These are phyloP conservation scores for Ormyrus thymus DNA, from an alignment of 2,888 invertebrate genomes.

Conservation along the genomic window DNA sequence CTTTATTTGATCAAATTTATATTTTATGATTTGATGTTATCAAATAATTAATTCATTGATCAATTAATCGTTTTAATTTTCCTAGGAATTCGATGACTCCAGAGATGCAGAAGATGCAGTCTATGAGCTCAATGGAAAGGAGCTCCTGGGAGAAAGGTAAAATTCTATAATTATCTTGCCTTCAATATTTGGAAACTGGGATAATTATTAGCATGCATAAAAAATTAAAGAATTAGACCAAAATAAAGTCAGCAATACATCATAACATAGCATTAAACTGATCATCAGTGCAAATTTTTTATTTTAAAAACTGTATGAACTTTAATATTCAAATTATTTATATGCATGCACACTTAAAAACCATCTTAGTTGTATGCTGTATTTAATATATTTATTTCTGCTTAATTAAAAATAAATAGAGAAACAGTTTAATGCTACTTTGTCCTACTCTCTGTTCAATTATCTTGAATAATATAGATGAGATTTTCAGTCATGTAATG, in stretches of 20 bases:
- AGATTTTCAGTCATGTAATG: too few relatives aligned
- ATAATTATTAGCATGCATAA: constrained; percentile 51
- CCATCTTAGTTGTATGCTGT: too few relatives aligned
- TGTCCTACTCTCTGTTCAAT: neutral
- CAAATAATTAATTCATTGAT: neutral
- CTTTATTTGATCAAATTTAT: constrained; percentile 27
- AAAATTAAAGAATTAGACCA: constrained; percentile 20
- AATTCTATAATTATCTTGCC: constrained; percentile 51
- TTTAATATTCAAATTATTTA: too few relatives aligned
- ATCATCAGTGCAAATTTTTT: too few relatives aligned
- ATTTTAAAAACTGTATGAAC: too few relatives aligned
- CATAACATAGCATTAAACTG: constrained; percentile 30
- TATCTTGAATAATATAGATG: constrained; percentile 3
- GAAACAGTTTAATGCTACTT: constrained; percentile 33
- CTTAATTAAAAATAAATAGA: neutral
- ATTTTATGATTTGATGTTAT: neutral
- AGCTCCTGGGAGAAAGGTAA: constrained; percentile 96
- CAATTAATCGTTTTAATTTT: constrained; percentile 37
- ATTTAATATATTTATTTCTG: neutral
- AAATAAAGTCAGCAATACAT: neutral
- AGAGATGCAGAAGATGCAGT: constrained; percentile 99
- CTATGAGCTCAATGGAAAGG: constrained; percentile 98
- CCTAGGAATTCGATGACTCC: constrained; percentile 96
- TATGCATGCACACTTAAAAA: too few relatives aligned
- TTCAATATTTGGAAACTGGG: constrained; percentile 52